Evolutionary conservation across 2,888 invertebrate genomes (phyloP).

Genomic region (Rhyacophila evoluta): DNA sequence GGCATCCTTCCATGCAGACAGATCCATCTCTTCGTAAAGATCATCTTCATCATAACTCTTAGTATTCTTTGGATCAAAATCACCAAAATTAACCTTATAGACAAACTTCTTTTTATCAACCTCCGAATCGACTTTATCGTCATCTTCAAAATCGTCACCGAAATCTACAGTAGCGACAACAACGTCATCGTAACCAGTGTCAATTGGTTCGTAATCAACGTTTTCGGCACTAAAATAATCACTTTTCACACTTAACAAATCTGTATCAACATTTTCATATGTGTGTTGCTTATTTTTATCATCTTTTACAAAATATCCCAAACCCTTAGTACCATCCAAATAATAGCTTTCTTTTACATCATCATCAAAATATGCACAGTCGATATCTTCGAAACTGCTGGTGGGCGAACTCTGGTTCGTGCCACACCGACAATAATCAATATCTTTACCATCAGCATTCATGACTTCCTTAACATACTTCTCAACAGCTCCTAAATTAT

Average conservation of each 20-base stretch:
- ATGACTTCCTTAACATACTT: not conserved
- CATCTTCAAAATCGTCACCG: slow-evolving; percentile 59
- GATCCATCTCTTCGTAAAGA: slow-evolving; percentile 55
- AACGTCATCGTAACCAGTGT: slow-evolving; percentile 25
- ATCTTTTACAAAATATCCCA: not conserved
- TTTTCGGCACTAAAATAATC: slow-evolving; percentile 4
- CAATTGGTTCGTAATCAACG: slow-evolving; percentile 25
- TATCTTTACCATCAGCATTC: not conserved
- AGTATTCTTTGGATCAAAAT: slow-evolving; percentile 48
- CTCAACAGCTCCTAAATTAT: not conserved
- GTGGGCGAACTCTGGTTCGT: not conserved
- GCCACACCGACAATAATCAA: not conserved
- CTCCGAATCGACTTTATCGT: slow-evolving; percentile 5
- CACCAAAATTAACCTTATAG: slow-evolving; percentile 49
- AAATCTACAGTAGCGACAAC: slow-evolving; percentile 57
- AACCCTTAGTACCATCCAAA: not conserved
- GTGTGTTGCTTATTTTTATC: not conserved
- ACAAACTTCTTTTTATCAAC: slow-evolving; percentile 49
- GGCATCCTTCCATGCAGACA: slow-evolving; percentile 58
- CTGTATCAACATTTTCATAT: slow-evolving; percentile 2
- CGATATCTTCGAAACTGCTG: not conserved
- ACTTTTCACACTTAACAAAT: not conserved
- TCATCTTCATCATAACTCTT: slow-evolving; percentile 56
- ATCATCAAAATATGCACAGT: slow-evolving; percentile 7
- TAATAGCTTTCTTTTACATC: slow-evolving; percentile 6